Percentiles rank a stretch among this genome's conserved stretches.
phyloP scores from a whole-genome alignment of 2,888 invertebrate genomes.

The Macrosoma leucophasiata region DNA sequence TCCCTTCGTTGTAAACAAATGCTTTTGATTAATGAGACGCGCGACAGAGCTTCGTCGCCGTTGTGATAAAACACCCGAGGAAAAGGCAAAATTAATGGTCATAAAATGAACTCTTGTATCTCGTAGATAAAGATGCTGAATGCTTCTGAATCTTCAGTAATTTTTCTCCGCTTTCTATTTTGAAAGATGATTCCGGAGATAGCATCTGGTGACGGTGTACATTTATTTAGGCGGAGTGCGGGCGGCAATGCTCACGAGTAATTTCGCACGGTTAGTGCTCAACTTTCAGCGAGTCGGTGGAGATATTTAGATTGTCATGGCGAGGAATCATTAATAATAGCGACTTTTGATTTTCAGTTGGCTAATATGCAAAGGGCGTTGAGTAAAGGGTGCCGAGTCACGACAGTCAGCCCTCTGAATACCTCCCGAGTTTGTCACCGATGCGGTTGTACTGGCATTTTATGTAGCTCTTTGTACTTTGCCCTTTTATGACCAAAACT shows the following conservation, averaged over 20 bases:
- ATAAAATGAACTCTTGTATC: constrained; percentile 76
- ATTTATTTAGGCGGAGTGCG: constrained; percentile 49
- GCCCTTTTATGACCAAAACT: constrained; percentile 64
- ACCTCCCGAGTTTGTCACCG: constrained; percentile 69
- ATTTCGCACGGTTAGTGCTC: constrained; percentile 57
- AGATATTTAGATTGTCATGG: constrained; percentile 73
- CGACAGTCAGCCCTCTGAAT: constrained; percentile 60
- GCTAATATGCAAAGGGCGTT: constrained; percentile 68
- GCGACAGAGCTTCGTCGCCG: constrained; percentile 72
- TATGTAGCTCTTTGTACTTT: constrained; percentile 71
- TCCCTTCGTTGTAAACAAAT: constrained; percentile 76
- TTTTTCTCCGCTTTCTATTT: constrained; percentile 63
- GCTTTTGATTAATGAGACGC: constrained; percentile 76
- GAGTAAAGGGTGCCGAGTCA: constrained; percentile 62
- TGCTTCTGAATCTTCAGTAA: constrained; percentile 70
- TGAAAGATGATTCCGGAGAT: constrained; percentile 61
- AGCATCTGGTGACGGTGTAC: constrained; percentile 67
- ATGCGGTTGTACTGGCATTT: constrained; percentile 69
- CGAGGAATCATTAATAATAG: constrained; percentile 70
- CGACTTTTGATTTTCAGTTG: constrained; percentile 72
- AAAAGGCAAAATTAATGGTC: constrained; percentile 75
- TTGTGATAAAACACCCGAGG: constrained; percentile 73
- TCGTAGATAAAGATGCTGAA: constrained; percentile 72
- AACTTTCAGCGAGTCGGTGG: constrained; percentile 49
- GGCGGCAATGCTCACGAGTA: constrained; percentile 48